Conservation (phyloP, 2,888 invertebrate species). For the Apomyelois bistriatella region DNA sequence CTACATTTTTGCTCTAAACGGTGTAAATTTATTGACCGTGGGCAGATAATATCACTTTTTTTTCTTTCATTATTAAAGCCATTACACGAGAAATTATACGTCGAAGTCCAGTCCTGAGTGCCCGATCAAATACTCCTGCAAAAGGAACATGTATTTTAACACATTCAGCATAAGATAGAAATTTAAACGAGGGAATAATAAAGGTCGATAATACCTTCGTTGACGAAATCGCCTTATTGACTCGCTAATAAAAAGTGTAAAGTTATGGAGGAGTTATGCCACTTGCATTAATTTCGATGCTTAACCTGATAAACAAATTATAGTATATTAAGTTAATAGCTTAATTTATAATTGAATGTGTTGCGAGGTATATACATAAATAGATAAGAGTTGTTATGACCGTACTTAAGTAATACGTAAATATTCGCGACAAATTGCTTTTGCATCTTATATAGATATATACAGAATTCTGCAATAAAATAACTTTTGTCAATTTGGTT, state of each 20-base stretch:
- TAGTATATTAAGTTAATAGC: slow-evolving; percentile 78
- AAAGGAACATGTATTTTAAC: slow-evolving; percentile 37
- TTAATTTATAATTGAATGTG: slow-evolving; percentile 78
- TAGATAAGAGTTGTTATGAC: slow-evolving; percentile 70
- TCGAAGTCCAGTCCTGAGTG: slow-evolving; percentile 63
- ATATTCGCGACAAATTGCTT: slow-evolving; percentile 61
- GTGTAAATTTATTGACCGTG: slow-evolving; percentile 80
- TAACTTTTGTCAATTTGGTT: no score
- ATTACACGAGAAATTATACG: slow-evolving; percentile 80
- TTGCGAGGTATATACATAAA: slow-evolving; percentile 56
- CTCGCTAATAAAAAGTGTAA: slow-evolving; percentile 77
- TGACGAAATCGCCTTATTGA: slow-evolving; percentile 74
- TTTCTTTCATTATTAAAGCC: slow-evolving; percentile 78
- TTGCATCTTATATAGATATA: slow-evolving; percentile 27
- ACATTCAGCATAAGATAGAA: slow-evolving; percentile 26
- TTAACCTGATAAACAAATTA: slow-evolving; percentile 80
- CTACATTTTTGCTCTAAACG: slow-evolving; percentile 80
- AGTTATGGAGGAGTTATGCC: slow-evolving; percentile 78
- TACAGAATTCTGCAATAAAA: background rate
- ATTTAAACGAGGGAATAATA: slow-evolving; percentile 30
- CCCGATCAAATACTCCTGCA: slow-evolving; percentile 36
- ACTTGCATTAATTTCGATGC: slow-evolving; percentile 79
- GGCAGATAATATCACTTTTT: slow-evolving; percentile 79
- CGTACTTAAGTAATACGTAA: slow-evolving; percentile 53
- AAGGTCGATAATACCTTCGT: slow-evolving; percentile 59